phyloP scores from a whole-genome alignment of 2,113 vertebrate species.

The Leucopsar rothschildi region DNA sequence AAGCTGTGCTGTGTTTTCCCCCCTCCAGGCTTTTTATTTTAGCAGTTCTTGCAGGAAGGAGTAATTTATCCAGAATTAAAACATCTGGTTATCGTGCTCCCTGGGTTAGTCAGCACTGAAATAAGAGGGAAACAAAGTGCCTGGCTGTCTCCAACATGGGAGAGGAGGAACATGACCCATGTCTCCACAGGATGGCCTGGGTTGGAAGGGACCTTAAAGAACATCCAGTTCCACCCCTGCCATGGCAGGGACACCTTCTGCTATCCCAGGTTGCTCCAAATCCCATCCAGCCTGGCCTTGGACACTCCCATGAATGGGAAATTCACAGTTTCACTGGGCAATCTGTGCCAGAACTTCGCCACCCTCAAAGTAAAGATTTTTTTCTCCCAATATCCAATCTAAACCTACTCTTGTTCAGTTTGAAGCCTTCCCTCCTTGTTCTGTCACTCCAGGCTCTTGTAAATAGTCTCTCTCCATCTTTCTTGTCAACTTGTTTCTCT shows the following conservation, averaged over 20 bases:
- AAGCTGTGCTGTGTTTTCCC: slow-evolving; percentile 14
- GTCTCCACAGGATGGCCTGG: neutral
- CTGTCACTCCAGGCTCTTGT: neutral
- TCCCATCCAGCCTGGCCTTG: neutral
- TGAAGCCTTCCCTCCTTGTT: neutral
- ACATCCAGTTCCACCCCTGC: neutral
- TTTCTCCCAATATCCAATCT: neutral
- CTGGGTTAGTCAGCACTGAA: neutral
- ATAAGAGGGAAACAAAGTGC: neutral
- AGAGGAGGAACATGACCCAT: neutral
- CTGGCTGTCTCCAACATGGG: neutral
- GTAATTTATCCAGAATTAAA: slow-evolving; percentile 50
- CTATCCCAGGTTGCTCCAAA: neutral
- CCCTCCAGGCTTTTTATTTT: neutral
- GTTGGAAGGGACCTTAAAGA: neutral
- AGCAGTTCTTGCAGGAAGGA: slow-evolving; percentile 11
- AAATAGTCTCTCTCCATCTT: neutral
- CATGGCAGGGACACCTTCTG: neutral
- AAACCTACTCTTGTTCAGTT: rapidly evolving
- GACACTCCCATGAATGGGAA: neutral
- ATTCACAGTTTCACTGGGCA: neutral
- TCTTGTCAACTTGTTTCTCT: neutral
- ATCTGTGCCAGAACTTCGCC: neutral
- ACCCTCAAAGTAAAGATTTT: neutral
- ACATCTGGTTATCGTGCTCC: neutral